phyloP scores from a whole-genome alignment of 2,797 vertebrate species.

The Rhabdophis nuchalis region DNA sequence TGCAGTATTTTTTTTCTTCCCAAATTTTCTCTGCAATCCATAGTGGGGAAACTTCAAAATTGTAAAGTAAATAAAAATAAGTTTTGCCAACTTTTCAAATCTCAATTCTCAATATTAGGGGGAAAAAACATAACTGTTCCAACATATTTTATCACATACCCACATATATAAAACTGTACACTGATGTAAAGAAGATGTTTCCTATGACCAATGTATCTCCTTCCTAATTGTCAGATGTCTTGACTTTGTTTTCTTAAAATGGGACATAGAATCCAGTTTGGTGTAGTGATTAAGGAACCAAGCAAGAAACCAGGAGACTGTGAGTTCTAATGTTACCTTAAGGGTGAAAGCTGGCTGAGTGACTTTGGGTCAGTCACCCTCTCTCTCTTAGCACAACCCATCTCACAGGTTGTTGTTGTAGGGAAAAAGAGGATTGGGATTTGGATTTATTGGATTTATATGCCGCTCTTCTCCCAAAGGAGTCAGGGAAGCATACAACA shows the following conservation, averaged over 20 bases:
- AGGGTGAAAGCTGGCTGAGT: neutral
- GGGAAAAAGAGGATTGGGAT: neutral
- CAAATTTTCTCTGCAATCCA: neutral
- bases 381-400: neutral
- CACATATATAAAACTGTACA: neutral
- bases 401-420: neutral
- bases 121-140: neutral
- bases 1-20: neutral
- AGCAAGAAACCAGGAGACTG: neutral
- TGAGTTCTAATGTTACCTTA: neutral
- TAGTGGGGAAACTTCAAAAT: neutral
- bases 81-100: neutral
- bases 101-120: neutral
- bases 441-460: too few relatives aligned
- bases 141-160: neutral
- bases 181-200: neutral
- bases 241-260: neutral
- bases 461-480: too few relatives aligned
- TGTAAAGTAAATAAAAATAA: neutral
- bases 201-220: neutral
- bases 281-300: neutral
- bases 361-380: neutral
- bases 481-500: too few relatives aligned
- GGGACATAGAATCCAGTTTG: neutral
- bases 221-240: neutral